These are phyloP conservation scores for Tragopan temminckii DNA, from an alignment of 2,797 vertebrate species.

Conservation along the genomic window DNA sequence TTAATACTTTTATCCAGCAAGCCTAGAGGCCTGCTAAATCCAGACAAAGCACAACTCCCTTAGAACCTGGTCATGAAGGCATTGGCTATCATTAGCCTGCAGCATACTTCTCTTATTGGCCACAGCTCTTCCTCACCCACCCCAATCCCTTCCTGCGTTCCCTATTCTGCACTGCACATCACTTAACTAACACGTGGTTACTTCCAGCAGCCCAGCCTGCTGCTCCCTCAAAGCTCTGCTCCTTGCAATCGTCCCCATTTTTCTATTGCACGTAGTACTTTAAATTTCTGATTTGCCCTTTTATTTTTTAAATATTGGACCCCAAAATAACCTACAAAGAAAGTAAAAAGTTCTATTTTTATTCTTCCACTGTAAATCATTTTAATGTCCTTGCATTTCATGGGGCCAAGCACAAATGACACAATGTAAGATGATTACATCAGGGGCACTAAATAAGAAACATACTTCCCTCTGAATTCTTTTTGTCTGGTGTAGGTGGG, in stretches of 20 bases:
- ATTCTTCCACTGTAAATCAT: not conserved
- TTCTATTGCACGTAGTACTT: conserved; percentile 34
- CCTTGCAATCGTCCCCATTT: not conserved
- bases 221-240: not conserved
- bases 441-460: not conserved
- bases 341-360: not conserved
- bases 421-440: not conserved
- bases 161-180: not conserved
- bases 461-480: not conserved
- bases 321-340: not conserved
- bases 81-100: not conserved
- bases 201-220: not conserved
- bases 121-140: not conserved
- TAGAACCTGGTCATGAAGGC: not conserved
- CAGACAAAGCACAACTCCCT: conserved; percentile 13
- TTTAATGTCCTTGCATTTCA: not conserved
- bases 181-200: not conserved
- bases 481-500: not conserved
- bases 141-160: not conserved
- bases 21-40: conserved; percentile 2
- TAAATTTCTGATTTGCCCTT: conserved; percentile 13
- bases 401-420: not conserved
- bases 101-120: not conserved
- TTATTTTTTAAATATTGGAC: not conserved
- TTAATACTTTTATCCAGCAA: not conserved